Base-by-base conservation (phyloP, 1,140 invertebrate species). In the Pseudachorutes palmiensis region DNA sequence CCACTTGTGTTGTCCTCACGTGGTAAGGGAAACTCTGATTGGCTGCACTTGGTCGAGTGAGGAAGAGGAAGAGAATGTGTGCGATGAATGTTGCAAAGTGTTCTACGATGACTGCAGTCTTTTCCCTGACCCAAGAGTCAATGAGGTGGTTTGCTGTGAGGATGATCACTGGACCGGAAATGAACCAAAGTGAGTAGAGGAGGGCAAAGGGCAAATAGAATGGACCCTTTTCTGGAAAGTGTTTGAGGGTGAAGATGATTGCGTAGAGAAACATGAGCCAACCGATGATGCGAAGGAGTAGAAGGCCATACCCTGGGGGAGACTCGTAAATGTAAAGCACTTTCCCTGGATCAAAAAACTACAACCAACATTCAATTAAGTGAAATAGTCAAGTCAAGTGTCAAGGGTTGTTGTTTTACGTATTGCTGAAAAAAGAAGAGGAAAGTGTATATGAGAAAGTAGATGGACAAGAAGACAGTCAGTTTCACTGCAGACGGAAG, bases 271-370 rank as follows among this genome's bases (percentile, higher is more conserved):
- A 94, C 80, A 92, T 89, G 55, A 84, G 78, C 90, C 91, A 97
- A 0, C 88, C 90, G 1, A 85, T 68, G 0, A 93, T 77, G 66
- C 90, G 83, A 28, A 96, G 77, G 12, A 83, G 81, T n/a, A 94
- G 83, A 1, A 96, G 77, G 0, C 86, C 85, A 74, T 94, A 94
- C 0, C 92, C 93, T 1, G 90, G 88, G 1, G 88, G 87, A 70
- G 89, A 91, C 79, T 96, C 92, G 73, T 92, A 96, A 31, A 92
- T 78, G 75, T 96, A 95, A 0, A 94, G 77, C 0, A 96, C 91
- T 77, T 88, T 80, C 32, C 90, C 92, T 1, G 91, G 89, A 78
- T 95, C 92, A 77, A 94, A 94, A 28, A 85, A 83, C 88, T 90
- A 75, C 1, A n/a, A n/a, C 79, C 33, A 55, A 62, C 19, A 67